Percentiles rank a stretch among this genome's conserved stretches.
These are phyloP conservation scores for Athripsodes cinereus DNA, from an alignment of 2,888 invertebrate genomes.

Conservation along the genomic window DNA sequence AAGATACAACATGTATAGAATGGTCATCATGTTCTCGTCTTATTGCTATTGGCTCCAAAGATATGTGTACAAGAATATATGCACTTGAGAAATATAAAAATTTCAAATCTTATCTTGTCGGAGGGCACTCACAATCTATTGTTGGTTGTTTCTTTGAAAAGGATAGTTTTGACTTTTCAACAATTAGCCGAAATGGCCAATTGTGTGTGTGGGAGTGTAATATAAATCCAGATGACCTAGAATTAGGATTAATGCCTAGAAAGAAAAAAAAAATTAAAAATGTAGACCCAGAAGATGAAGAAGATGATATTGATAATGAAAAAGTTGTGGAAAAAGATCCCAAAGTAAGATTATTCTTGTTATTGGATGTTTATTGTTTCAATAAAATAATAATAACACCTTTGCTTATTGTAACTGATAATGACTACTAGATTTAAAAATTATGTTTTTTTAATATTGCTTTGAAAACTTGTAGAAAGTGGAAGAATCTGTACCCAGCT, in stretches of 20 bases:
- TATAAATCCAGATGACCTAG: constrained; percentile 63
- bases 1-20: constrained; percentile 79
- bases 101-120: constrained; percentile 68
- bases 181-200: constrained; percentile 78
- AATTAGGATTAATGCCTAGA: constrained; percentile 48
- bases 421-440: too few relatives aligned
- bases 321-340: constrained; percentile 46
- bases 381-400: not conserved
- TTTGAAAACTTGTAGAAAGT: constrained; percentile 8
- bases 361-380: not conserved
- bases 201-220: constrained; percentile 83
- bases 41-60: constrained; percentile 85
- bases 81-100: constrained; percentile 69
- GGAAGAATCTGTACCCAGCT: constrained; percentile 23
- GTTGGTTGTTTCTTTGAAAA: constrained; percentile 85
- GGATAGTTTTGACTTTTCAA: constrained; percentile 76
- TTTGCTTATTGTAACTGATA: not conserved
- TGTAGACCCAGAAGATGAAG: constrained; percentile 57
- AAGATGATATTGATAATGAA: constrained; percentile 60
- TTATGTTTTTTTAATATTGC: not conserved
- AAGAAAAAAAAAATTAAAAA: constrained; percentile 44
- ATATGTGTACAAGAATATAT: constrained; percentile 81
- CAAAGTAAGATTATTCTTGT: not conserved
- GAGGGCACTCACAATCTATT: constrained; percentile 80
- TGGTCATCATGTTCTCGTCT: constrained; percentile 92